Evolutionary conservation across 1,140 invertebrate genomes (phyloP).

Genomic region (Cataglyphis hispanica): DNA sequence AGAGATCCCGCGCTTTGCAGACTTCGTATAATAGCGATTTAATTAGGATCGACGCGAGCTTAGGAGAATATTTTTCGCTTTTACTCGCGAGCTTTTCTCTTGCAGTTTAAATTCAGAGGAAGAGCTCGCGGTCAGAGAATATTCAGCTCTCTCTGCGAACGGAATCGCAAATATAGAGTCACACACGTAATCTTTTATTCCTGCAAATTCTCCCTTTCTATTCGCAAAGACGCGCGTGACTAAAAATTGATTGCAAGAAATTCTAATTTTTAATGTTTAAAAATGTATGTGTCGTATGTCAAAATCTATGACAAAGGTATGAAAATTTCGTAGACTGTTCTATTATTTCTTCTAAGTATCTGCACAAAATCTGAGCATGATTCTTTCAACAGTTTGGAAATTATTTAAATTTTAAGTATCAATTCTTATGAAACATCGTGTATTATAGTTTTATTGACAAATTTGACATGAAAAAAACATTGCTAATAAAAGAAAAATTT

Average conservation of each 20-base stretch:
- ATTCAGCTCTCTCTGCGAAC: neutral
- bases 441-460: too few relatives aligned
- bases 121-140: conserved; percentile 35
- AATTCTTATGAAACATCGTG: too few relatives aligned
- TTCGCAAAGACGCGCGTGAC: neutral
- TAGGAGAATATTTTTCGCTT: conserved; percentile 17
- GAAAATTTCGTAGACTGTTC: too few relatives aligned
- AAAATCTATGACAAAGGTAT: too few relatives aligned
- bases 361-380: too few relatives aligned
- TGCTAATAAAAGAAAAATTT: too few relatives aligned
- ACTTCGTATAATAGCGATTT: conserved; percentile 34
- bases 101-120: neutral
- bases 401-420: too few relatives aligned
- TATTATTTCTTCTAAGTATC: too few relatives aligned
- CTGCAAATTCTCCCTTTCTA: neutral
- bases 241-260: neutral
- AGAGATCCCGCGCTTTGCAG: neutral
- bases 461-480: too few relatives aligned
- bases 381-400: too few relatives aligned
- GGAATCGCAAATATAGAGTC: conserved; percentile 12
- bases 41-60: conserved; percentile 39
- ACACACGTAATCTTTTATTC: neutral
- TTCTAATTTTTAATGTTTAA: neutral
- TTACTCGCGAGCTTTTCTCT: neutral
- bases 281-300: too few relatives aligned